Base-by-base conservation (phyloP, 2,888 invertebrate species). In the Monopis laevigella region DNA sequence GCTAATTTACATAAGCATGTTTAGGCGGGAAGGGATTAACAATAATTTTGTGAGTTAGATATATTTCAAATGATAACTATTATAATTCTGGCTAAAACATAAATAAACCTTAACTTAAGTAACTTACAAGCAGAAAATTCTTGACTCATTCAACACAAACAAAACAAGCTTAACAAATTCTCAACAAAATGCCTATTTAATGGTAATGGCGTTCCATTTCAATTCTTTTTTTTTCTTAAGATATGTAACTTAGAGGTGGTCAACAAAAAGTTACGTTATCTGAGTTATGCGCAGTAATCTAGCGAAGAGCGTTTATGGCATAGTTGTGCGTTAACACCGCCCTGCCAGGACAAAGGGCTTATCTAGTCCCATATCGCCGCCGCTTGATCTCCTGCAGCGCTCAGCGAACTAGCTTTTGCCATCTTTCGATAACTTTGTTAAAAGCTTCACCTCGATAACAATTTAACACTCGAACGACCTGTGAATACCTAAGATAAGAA, bases 401-500 rank as follows among this genome's bases (percentile, higher is more conserved):
- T 6, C 10, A 7, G 54, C 32, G 41, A 51, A 62, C 58, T 62
- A n/a, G n/a, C 62, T 57, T 56, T 54, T 48, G 27, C 35, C 28
- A 26, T 36, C 32, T 36, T 19, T 47, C 55, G 69, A 71, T 72
- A 70, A 65, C 57, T 69, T 65, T 61, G 66, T 68, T 44, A 35
- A 43, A 39, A 42, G 41, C 34, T 39, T 39, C 60, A 58, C 47
- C 42, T 42, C 43, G 40, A 29, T 29, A 48, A 48, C 65, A 66
- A 68, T 62, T 73, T 72, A 70, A 73, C 75, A 69, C 68, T 62
- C 53, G 53, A 49, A 66, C 67, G 67, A 70, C 67, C 75, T 75
- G 75, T 72, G 74, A 78, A 73, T 66, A 68, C 59, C 52, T 49
- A 51, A 72, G 74, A 77, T 74, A 77, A 77, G 19, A 73, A 72